Percentiles rank a stretch among this genome's conserved stretches.
phyloP scores from a whole-genome alignment of 2,888 invertebrate species.

The Scaptomyza tumidula region DNA sequence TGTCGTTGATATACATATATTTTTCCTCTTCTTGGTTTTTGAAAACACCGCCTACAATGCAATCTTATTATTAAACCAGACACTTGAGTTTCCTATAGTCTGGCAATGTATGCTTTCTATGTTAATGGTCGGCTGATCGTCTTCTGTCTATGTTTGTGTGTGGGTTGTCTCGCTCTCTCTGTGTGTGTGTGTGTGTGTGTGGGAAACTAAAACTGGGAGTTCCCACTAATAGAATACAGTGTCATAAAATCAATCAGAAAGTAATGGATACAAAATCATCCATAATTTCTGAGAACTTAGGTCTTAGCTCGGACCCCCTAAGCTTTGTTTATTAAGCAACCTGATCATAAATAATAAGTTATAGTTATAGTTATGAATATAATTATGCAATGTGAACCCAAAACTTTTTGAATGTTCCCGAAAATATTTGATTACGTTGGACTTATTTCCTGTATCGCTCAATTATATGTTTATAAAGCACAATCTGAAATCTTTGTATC shows the following conservation, averaged over 20 bases:
- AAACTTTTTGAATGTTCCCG: neutral
- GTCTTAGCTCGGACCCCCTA: neutral
- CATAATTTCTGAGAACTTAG: neutral
- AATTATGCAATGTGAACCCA: too few species aligned
- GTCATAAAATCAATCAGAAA: slow-evolving; percentile 12
- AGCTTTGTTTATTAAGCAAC: neutral
- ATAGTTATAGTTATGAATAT: neutral
- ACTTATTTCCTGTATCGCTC: slow-evolving; percentile 11
- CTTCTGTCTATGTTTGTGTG: slow-evolving; percentile 20
- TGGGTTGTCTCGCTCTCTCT: slow-evolving; percentile 20
- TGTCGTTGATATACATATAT: slow-evolving; percentile 26
- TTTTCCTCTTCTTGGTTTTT: slow-evolving; percentile 18
- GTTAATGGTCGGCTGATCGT: slow-evolving; percentile 20
- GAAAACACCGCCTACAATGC: slow-evolving; percentile 69
- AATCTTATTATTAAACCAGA: slow-evolving; percentile 65
- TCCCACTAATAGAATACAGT: slow-evolving; percentile 33
- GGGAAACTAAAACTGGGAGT: slow-evolving; percentile 40
- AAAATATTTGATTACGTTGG: neutral
- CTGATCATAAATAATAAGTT: neutral
- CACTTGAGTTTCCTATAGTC: slow-evolving; percentile 64
- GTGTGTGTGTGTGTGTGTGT: slow-evolving; percentile 17
- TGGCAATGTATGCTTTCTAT: slow-evolving; percentile 24
- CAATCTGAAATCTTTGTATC: slow-evolving; percentile 23
- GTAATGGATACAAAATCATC: neutral
- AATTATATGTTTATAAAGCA: slow-evolving; percentile 16